Conservation (phyloP, 2,797 vertebrate species). For the Fringilla coelebs region DNA sequence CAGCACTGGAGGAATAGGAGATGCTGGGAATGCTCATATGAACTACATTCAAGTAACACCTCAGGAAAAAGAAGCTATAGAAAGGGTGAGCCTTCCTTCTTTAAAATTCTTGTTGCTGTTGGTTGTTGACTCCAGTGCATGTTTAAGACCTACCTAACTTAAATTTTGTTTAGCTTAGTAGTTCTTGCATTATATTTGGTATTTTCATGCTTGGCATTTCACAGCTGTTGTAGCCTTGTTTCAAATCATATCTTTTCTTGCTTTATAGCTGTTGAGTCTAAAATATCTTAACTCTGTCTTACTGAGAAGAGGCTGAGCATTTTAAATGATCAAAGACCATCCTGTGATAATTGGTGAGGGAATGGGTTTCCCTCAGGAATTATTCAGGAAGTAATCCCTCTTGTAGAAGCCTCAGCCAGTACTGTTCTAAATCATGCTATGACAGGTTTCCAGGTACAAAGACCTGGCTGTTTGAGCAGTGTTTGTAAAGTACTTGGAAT, state of each 20-base stretch:
- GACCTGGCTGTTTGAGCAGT: neutral
- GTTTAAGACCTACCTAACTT: neutral
- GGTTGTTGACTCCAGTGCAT: neutral
- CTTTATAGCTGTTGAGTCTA: neutral
- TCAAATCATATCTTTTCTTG: neutral
- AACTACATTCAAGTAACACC: slow-evolving; percentile 96
- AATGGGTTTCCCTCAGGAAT: neutral
- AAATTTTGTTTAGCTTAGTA: neutral
- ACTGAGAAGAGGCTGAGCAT: neutral
- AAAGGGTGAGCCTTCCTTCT: slow-evolving; percentile 82
- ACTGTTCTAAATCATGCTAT: neutral
- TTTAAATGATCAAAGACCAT: neutral
- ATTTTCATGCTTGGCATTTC: neutral
- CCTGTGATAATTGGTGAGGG: neutral
- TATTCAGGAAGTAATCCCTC: neutral
- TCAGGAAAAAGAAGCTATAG: slow-evolving; percentile 98
- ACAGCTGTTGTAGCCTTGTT: neutral
- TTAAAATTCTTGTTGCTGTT: neutral
- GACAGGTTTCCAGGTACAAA: neutral
- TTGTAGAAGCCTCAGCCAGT: neutral
- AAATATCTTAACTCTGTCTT: neutral
- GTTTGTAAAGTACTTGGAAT: neutral
- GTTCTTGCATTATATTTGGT: neutral
- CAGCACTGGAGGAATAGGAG: slow-evolving; percentile 71
- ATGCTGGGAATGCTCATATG: slow-evolving; percentile 85